These are phyloP conservation scores for Leptatherina wallacei DNA, from an alignment of 2,797 vertebrate genomes.

Conservation along the genomic window DNA sequence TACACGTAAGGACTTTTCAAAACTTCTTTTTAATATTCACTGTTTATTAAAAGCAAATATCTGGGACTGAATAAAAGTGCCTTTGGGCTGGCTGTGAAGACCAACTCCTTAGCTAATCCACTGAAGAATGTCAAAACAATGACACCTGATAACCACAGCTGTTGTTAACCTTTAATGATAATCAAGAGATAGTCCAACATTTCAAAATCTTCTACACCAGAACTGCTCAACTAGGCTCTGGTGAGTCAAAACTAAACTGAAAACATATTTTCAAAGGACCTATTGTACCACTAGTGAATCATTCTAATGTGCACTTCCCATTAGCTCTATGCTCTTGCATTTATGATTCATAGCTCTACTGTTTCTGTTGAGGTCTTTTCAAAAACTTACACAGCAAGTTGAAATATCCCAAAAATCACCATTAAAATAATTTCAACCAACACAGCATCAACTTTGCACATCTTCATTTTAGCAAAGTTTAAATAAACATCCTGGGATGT, in stretches of 20 bases:
- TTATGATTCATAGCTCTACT: not conserved
- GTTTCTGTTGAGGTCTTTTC: not conserved
- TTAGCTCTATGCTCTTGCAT: not conserved
- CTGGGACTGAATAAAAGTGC: not conserved
- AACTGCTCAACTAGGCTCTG: not conserved
- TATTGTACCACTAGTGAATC: too few species aligned
- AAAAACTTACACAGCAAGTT: not conserved
- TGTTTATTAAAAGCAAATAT: not conserved
- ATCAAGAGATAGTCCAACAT: not conserved
- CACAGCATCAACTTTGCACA: too few species aligned
- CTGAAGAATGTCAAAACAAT: not conserved
- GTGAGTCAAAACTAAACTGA: not conserved
- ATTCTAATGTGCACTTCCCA: not conserved
- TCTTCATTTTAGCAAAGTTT: not conserved
- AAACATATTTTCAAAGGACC: not conserved
- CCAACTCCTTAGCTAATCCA: slow-evolving; percentile 1
- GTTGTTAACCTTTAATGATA: not conserved
- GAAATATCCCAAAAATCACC: too few species aligned
- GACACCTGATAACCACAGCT: not conserved
- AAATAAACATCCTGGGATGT: not conserved
- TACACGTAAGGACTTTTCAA: not conserved
- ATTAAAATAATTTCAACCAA: too few species aligned
- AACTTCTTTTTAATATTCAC: not conserved
- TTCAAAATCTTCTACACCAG: not conserved
- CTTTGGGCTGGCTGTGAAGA: not conserved